Base-by-base conservation (phyloP, 2,113 vertebrate genomes). In the Oncorhynchus tshawytscha region DNA sequence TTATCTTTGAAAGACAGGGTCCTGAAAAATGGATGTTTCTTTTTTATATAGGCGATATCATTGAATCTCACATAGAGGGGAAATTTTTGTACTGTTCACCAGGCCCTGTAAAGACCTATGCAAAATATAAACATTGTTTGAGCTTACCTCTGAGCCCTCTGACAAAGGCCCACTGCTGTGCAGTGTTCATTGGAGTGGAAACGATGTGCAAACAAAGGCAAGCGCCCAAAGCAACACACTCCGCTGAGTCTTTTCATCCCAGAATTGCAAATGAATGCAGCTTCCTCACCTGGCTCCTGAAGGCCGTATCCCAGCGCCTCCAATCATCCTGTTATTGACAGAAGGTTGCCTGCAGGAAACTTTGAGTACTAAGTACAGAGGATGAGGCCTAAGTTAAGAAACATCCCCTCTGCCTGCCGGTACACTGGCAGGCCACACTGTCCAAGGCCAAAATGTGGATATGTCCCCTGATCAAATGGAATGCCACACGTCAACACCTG, bases 201-300 rank as follows among this genome's bases (percentile, higher is more conserved):
- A 92, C 89, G 78, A 89, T 92, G 89, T 91, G 89, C 90, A 92
- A 90, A 93, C 91, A 92, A 90, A 90, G 86, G 84, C 85, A 85
- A 80, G 88, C 82, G 9, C 8, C 39, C 39, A 45, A 45, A 45
- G 88, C 83, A 77, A 78, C 80, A 80, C 85, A 85, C 86, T 81
- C 82, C 71, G 81, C 82, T 80, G 86, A 67, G 68, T 78, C 83
- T 86, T 85, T 85, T 86, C 87, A 85, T 91, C 86, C 89, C 82
- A 72, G 90, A 91, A 90, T 90, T 91, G 90, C 91, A 92, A 91
- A 93, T 91, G 87, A 92, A 78, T 39, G 75, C 79, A 87, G 87
- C 88, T 79, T 83, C 70, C 89, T 91, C 89, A 91, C 88, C 90
- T 91, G 89, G 85, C 90, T 89, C 85, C 92, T 72, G 81, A 86